These are phyloP conservation scores for Eristalis pertinax DNA, from an alignment of 2,888 invertebrate species.

Conservation along the genomic window DNA sequence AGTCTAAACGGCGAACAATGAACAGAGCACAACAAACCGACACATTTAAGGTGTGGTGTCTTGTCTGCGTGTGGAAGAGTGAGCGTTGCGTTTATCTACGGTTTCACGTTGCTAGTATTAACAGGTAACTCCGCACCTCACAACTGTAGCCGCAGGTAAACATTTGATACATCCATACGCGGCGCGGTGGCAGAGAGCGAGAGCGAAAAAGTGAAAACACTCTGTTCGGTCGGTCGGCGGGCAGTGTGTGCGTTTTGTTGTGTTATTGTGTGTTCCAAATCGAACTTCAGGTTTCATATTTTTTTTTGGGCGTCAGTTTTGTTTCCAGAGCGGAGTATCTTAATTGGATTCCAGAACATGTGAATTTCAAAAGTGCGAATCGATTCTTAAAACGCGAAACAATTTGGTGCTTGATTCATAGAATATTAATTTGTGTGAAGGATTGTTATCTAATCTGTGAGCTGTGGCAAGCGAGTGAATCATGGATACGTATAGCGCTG, in stretches of 20 bases:
- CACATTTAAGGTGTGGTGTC: constrained; percentile 43
- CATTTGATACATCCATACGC: constrained; percentile 5
- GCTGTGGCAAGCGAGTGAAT: constrained; percentile 33
- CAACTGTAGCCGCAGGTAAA: constrained; percentile 53
- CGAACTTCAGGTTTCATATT: constrained; percentile 47
- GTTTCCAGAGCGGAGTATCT: constrained; percentile 6
- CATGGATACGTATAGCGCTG: constrained; percentile 79
- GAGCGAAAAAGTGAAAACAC: constrained; percentile 63
- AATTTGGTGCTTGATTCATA: constrained; percentile 28
- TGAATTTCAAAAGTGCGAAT: constrained; percentile 30
- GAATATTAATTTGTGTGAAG: background rate
- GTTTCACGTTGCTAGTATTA: constrained; percentile 26
- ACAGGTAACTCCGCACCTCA: constrained; percentile 56
- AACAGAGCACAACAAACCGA: constrained; percentile 28
- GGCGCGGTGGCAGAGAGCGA: constrained; percentile 35
- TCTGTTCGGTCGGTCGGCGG: background rate
- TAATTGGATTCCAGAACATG: constrained; percentile 45
- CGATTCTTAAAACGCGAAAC: background rate
- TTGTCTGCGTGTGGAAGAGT: background rate
- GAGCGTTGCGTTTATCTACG: constrained; percentile 18
- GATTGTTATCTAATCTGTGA: constrained; percentile 59
- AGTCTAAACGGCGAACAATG: constrained; percentile 12
- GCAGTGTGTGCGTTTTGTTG: constrained; percentile 60
- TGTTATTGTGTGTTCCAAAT: constrained; percentile 33
- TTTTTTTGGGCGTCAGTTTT: constrained; percentile 61